A percentile compares a stretch with the other conserved stretches of the same genome.
Evolutionary conservation across 2,888 invertebrate genomes (phyloP).

Genomic region (Osmoderma eremita): DNA sequence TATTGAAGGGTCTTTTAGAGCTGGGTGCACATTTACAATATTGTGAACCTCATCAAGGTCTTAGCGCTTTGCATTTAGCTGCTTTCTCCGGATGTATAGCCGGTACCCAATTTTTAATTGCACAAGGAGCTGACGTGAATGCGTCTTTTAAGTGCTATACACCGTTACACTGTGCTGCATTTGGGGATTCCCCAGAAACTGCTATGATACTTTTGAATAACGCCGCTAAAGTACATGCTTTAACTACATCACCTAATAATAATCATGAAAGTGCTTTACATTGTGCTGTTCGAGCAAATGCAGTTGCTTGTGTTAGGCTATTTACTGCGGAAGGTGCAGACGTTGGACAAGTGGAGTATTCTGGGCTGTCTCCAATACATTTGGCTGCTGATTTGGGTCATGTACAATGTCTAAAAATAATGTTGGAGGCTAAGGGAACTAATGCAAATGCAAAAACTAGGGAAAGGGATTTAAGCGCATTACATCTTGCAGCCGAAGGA

Average conservation of each 20-base stretch:
- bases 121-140: constrained; percentile 76
- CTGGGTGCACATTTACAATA: constrained; percentile 78
- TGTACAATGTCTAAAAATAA: constrained; percentile 77
- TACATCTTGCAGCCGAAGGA: constrained; percentile 89
- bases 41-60: constrained; percentile 75
- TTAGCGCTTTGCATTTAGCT: constrained; percentile 79
- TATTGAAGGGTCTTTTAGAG: constrained; percentile 72
- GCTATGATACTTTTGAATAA: constrained; percentile 79
- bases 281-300: constrained; percentile 86
- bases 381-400: constrained; percentile 84
- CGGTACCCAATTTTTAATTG: constrained; percentile 75
- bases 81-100: constrained; percentile 82
- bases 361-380: constrained; percentile 83
- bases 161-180: constrained; percentile 90
- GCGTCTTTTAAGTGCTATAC: constrained; percentile 77
- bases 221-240: constrained; percentile 74
- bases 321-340: constrained; percentile 80
- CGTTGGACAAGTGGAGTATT: constrained; percentile 78
- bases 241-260: constrained; percentile 70
- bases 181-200: constrained; percentile 85
- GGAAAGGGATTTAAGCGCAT: constrained; percentile 79
- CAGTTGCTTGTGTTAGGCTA: constrained; percentile 80
- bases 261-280: constrained; percentile 84
- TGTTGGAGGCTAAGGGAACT: constrained; percentile 77
- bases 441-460: constrained; percentile 78